Conservation (phyloP, 1,140 invertebrate genomes). For the Drosophila nikananu region DNA sequence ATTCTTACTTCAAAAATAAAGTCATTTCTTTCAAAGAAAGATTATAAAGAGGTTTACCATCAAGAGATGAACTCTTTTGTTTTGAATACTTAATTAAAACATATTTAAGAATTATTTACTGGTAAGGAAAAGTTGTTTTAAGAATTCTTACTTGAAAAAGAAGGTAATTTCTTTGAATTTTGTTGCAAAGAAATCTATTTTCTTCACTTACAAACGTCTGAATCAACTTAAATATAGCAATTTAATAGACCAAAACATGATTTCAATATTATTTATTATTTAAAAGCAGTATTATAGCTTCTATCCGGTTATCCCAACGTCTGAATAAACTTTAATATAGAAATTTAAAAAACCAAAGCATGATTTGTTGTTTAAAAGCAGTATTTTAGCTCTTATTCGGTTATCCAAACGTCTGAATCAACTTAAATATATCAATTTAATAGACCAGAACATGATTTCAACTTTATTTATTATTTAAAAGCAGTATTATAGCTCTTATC, state of each 20-base stretch:
- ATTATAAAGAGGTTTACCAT: not conserved
- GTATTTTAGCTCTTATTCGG: too few species aligned
- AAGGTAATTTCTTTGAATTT: not conserved
- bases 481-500: not conserved
- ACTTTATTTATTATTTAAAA: not conserved
- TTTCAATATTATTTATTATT: not conserved
- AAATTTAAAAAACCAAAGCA: too few species aligned
- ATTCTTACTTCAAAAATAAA: not conserved
- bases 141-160: not conserved
- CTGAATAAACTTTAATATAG: too few species aligned
- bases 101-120: too few species aligned
- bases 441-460: not conserved
- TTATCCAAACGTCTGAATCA: not conserved
- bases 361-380: too few species aligned
- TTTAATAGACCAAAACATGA: not conserved
- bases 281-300: not conserved
- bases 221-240: too few species aligned
- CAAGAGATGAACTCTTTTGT: not conserved
- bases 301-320: too few species aligned
- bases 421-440: not conserved
- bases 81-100: too few species aligned
- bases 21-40: too few species aligned
- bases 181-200: not conserved
- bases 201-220: not conserved
- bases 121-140: too few species aligned